Evolutionary conservation across 1,140 invertebrate genomes (phyloP), one percentile per base, ranked within the genome.

Genomic region (Popillia japonica): DNA sequence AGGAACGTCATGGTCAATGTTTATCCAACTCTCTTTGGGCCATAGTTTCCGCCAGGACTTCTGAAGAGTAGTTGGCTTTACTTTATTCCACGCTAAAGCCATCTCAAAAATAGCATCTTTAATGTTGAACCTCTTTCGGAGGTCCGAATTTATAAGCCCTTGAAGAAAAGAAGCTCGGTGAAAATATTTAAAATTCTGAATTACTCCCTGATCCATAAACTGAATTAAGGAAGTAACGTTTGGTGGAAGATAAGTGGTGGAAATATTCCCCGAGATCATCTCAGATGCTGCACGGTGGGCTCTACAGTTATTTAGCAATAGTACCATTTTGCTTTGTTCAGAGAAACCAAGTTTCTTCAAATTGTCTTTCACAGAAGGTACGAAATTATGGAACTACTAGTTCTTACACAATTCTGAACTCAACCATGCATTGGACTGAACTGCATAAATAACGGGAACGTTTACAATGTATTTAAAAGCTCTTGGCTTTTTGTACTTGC

Each of bases 381-480:
- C 82, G 79, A 85, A 86, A 76, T 74, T 22, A 82, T 85, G 77
- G 80, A 84, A 76, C 82, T 86, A 87, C 84, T 84, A 85, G 34
- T 85, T 78, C 59, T 80, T 83, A 80, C 86, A 86, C 82, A 86
- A 76, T 23, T 84, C 82, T 83, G 80, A 81, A 80, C 80, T 86
- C 80, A 86, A 84, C 83, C 83, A 86, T 55, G 82, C 85, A 82
- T 79, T 87, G 83, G 83, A 81, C 10, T n/a, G 4, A 55, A 22
- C 17, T 7, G 6, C 23, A 41, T 78, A 78, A 42, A 17, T 41
- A 27, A 78, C 6, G 6, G 76, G 76, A 7, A 74, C 7, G 20
- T 77, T 77, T 23, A n/a, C n/a, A n/a, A n/a, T 9, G 27, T 61
- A 40, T 40, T 72, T 72, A 42, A 77, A 72, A 68, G 59, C 34